Percentiles rank a stretch among this genome's conserved stretches.
Conservation (phyloP, 2,797 vertebrate species). For the Parauchenoglanis ngamensis region DNA sequence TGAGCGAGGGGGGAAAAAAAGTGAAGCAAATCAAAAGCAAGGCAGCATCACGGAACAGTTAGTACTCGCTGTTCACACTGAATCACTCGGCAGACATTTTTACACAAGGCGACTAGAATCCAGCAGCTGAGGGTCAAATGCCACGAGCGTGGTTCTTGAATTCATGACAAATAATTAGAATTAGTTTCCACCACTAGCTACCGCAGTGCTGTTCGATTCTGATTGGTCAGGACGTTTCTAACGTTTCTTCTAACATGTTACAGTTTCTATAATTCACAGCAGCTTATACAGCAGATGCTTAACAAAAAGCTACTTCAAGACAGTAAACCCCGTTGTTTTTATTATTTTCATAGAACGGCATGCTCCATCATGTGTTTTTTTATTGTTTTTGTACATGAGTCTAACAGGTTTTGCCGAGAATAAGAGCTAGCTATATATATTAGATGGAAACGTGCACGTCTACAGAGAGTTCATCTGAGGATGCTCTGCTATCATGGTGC, state of each 20-base stretch:
- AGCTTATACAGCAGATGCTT: neutral
- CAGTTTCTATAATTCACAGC: neutral
- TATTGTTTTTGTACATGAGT: neutral
- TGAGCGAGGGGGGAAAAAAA: constrained; percentile 2
- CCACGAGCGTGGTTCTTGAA: neutral
- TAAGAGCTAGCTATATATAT: neutral
- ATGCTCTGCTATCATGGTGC: neutral
- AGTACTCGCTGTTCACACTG: neutral
- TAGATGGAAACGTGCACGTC: neutral
- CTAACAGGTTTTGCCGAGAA: neutral
- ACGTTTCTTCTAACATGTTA: neutral
- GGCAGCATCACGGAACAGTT: constrained; percentile 17
- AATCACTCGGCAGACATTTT: neutral
- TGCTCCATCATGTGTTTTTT: neutral
- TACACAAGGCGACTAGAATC: neutral
- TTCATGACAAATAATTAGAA: neutral
- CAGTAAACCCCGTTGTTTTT: neutral
- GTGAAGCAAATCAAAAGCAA: constrained; percentile 38
- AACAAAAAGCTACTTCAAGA: too few species aligned
- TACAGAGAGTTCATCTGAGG: neutral
- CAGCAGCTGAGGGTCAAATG: too few species aligned
- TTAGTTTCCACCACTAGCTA: too few species aligned
- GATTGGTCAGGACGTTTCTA: neutral
- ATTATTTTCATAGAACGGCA: neutral
- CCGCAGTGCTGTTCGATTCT: neutral